A percentile compares a stretch with the other conserved stretches of the same genome.
phyloP scores from a whole-genome alignment of 2,888 invertebrate species.

The Limenitis camilla region DNA sequence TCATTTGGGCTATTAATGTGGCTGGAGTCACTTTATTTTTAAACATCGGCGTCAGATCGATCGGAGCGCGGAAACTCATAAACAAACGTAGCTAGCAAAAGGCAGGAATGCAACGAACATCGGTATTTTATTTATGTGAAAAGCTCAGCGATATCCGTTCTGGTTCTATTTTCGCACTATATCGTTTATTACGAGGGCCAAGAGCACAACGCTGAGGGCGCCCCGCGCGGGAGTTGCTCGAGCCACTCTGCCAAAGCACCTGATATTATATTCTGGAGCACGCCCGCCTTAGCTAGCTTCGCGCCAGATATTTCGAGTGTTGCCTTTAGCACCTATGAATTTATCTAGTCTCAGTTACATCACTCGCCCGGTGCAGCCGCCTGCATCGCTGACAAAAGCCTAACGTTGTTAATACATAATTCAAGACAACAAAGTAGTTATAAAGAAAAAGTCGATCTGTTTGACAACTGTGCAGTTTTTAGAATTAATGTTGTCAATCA shows the following conservation, averaged over 20 bases:
- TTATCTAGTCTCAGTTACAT: slow-evolving; percentile 67
- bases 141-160: slow-evolving; percentile 52
- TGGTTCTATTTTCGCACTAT: slow-evolving; percentile 68
- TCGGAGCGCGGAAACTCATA: slow-evolving; percentile 49
- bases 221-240: slow-evolving; percentile 42
- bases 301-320: slow-evolving; percentile 73
- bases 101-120: slow-evolving; percentile 50
- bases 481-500: too few species aligned
- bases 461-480: background rate
- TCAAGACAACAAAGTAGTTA: slow-evolving; percentile 3
- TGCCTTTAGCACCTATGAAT: slow-evolving; percentile 69
- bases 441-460: background rate
- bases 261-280: slow-evolving; percentile 75
- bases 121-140: slow-evolving; percentile 67
- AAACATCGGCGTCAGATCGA: slow-evolving; percentile 51
- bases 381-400: slow-evolving; percentile 49
- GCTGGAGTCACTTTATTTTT: slow-evolving; percentile 45
- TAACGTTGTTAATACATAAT: slow-evolving; percentile 10
- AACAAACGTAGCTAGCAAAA: slow-evolving; percentile 50
- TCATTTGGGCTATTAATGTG: slow-evolving; percentile 31
- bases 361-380: slow-evolving; percentile 60
- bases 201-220: slow-evolving; percentile 39
- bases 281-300: slow-evolving; percentile 65
- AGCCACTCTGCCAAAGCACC: slow-evolving; percentile 64
- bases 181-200: slow-evolving; percentile 63